Evolutionary conservation across 1,140 invertebrate genomes (phyloP).

Genomic region (Tribolium madens): DNA sequence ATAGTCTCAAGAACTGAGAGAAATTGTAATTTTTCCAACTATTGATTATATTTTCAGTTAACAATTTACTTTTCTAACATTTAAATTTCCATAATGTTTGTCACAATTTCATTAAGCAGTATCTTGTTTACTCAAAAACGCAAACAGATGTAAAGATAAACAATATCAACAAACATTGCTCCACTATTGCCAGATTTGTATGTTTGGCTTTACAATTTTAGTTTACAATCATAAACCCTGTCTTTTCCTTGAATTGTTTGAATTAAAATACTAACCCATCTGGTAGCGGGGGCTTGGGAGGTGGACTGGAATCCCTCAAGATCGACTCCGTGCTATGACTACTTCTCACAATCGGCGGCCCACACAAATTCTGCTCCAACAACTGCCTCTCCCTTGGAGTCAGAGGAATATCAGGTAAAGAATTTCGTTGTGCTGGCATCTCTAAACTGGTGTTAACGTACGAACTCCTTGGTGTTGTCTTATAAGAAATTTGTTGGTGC

Average conservation of each 20-base stretch:
- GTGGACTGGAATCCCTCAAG: slow-evolving; percentile 66
- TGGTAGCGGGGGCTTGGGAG: slow-evolving; percentile 89
- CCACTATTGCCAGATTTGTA: not conserved
- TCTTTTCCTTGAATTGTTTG: not conserved
- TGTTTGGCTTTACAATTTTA: too few species aligned
- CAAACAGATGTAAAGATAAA: not conserved
- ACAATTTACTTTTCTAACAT: not conserved
- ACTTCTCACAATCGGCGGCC: slow-evolving; percentile 68
- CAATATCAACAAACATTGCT: not conserved
- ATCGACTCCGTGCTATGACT: slow-evolving; percentile 83
- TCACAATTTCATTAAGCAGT: not conserved
- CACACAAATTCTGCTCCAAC: slow-evolving; percentile 72
- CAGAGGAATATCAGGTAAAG: slow-evolving; percentile 84
- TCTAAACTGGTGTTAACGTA: slow-evolving; percentile 60
- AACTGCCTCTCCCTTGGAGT: slow-evolving; percentile 81
- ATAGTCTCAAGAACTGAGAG: too few species aligned
- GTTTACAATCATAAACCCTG: not conserved
- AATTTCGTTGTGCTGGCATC: slow-evolving; percentile 71
- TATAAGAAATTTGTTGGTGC: slow-evolving; percentile 67
- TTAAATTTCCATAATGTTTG: not conserved
- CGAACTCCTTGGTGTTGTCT: slow-evolving; percentile 62
- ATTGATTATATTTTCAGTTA: too few species aligned
- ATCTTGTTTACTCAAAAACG: not conserved
- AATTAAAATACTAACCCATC: slow-evolving; percentile 70
- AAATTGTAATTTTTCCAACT: too few species aligned